phyloP scores from a whole-genome alignment of 92 coral and sea anemone genomes.

The Actinernus sp. region DNA sequence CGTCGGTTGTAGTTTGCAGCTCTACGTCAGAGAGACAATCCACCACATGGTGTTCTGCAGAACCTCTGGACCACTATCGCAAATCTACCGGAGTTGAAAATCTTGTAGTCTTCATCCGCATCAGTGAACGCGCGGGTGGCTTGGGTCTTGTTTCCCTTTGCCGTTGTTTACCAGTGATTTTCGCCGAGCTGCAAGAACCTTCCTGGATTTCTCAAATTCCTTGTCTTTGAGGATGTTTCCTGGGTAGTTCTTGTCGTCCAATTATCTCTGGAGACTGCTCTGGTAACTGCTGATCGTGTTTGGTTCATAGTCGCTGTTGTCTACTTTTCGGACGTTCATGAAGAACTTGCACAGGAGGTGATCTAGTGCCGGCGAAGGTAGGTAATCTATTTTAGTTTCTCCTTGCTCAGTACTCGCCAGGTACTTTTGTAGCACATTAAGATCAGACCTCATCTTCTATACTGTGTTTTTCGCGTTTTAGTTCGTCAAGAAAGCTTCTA shows the following conservation, averaged over 20 bases:
- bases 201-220: too few species aligned
- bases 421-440: slow-evolving; percentile 12
- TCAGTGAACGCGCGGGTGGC: slow-evolving; percentile 25
- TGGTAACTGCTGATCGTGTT: slow-evolving; percentile 18
- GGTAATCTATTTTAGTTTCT: neutral
- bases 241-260: slow-evolving; percentile 13
- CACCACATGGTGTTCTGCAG: slow-evolving; percentile 45
- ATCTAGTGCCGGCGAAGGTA: slow-evolving; percentile 9
- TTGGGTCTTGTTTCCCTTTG: slow-evolving; percentile 31
- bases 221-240: slow-evolving; percentile 15
- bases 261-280: slow-evolving; percentile 34
- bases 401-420: slow-evolving; percentile 2
- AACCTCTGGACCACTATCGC: slow-evolving; percentile 14
- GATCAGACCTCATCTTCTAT: slow-evolving; percentile 8
- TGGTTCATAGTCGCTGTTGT: slow-evolving; percentile 35
- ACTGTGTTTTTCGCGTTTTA: slow-evolving; percentile 27
- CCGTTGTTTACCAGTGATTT: slow-evolving; percentile 23
- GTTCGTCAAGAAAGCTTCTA: too few species aligned
- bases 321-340: slow-evolving; percentile 6
- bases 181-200: slow-evolving; percentile 16
- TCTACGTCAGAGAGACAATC: slow-evolving; percentile 26
- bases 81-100: slow-evolving; percentile 26
- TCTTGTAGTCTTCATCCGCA: slow-evolving; percentile 25
- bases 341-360: too few species aligned
- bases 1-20: slow-evolving; percentile 1